These are phyloP conservation scores for Peromyscus melanophrys DNA, from an alignment of 2,797 vertebrate species.

Conservation along the genomic window DNA sequence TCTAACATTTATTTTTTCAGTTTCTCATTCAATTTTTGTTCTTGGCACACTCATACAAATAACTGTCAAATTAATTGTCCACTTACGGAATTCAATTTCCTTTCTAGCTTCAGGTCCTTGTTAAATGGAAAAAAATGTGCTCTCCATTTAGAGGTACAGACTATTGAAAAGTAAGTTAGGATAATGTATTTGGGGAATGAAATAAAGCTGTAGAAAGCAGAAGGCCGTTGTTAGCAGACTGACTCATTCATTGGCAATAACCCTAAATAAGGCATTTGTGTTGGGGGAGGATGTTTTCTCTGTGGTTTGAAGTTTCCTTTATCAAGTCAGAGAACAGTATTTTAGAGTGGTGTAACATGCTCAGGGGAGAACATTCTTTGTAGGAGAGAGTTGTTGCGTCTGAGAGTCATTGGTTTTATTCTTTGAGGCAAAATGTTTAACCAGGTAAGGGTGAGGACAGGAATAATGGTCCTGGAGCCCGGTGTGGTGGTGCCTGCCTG, in stretches of 20 bases:
- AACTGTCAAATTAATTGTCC: constrained; percentile 75
- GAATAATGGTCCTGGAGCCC: background rate
- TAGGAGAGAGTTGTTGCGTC: background rate
- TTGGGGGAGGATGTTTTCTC: constrained; percentile 11
- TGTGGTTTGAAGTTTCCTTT: constrained; percentile 52
- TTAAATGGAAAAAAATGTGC: constrained; percentile 54
- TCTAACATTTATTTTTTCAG: constrained; percentile 64
- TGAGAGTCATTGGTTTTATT: constrained; percentile 69
- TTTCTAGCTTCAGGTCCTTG: constrained; percentile 70
- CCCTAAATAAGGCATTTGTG: constrained; percentile 35
- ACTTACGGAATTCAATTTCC: constrained; percentile 72
- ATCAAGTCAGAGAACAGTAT: background rate
- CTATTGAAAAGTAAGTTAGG: constrained; percentile 60
- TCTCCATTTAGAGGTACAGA: constrained; percentile 64
- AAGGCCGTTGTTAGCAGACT: constrained; percentile 54
- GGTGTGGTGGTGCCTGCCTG: background rate
- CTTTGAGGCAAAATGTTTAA: constrained; percentile 36
- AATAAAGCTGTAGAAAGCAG: constrained; percentile 53
- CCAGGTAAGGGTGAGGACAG: constrained; percentile 5
- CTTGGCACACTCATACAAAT: constrained; percentile 68
- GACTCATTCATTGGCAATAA: constrained; percentile 53
- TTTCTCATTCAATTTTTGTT: constrained; percentile 74
- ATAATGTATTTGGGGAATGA: constrained; percentile 67
- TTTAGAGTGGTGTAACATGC: background rate
- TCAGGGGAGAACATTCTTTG: background rate